Evolutionary conservation across 2,113 vertebrate species (phyloP).

Genomic region (Octodon degus): DNA sequence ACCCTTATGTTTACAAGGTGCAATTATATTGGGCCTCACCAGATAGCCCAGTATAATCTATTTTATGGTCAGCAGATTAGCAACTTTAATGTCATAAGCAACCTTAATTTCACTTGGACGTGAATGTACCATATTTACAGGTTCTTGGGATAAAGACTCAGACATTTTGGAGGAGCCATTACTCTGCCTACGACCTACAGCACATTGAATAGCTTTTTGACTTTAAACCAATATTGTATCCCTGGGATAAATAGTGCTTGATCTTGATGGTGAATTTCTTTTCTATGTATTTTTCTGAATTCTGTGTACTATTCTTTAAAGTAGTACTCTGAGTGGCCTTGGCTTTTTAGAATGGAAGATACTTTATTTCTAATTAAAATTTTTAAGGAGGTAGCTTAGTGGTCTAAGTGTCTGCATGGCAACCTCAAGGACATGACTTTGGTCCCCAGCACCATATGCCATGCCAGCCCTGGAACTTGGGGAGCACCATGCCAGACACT

Average conservation of each 20-base stretch:
- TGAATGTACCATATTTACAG: neutral
- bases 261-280: neutral
- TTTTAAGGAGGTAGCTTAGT: neutral
- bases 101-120: neutral
- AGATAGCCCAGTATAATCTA: neutral
- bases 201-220: neutral
- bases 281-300: neutral
- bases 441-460: too few species aligned
- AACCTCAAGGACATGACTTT: too few species aligned
- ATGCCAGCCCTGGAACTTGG: too few species aligned
- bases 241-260: neutral
- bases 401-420: too few species aligned
- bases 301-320: neutral
- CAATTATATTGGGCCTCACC: neutral
- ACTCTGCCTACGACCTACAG: neutral
- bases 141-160: neutral
- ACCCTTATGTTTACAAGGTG: neutral
- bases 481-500: too few species aligned
- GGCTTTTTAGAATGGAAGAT: neutral
- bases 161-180: neutral
- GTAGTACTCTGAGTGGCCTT: neutral
- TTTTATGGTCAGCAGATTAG: neutral
- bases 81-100: neutral
- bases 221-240: constrained; percentile 22
- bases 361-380: neutral